Conservation (phyloP, 2,888 invertebrate genomes). For the Phengaris arion region DNA sequence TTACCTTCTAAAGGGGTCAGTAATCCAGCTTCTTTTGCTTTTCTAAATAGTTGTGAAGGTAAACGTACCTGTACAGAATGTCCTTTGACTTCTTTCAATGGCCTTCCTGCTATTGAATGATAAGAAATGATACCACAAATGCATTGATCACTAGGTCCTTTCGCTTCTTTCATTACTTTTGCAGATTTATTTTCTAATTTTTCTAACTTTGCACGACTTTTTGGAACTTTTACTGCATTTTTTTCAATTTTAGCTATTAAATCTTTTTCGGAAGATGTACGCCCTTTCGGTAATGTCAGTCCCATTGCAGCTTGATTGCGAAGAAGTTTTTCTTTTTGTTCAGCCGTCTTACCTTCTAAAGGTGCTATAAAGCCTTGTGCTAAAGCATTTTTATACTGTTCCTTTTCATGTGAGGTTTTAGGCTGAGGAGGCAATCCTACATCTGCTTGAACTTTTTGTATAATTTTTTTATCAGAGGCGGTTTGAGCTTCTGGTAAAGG, state of each 20-base stretch:
- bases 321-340: constrained; percentile 44
- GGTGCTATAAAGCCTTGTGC: constrained; percentile 42
- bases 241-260: constrained; percentile 41
- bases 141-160: constrained; percentile 50
- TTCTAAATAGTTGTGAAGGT: too few species aligned
- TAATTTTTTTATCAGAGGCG: constrained; percentile 37
- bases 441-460: constrained; percentile 39
- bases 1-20: too few species aligned
- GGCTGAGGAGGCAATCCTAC: constrained; percentile 37
- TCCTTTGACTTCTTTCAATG: background rate
- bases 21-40: too few species aligned
- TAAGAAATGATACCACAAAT: constrained; percentile 46
- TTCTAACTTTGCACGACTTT: constrained; percentile 37
- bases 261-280: constrained; percentile 40
- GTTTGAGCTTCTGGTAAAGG: constrained; percentile 36
- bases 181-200: constrained; percentile 43
- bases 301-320: constrained; percentile 38
- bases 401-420: constrained; percentile 37
- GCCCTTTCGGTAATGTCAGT: constrained; percentile 36
- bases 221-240: constrained; percentile 43
- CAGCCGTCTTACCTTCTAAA: constrained; percentile 43
- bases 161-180: constrained; percentile 47
- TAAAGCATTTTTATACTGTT: constrained; percentile 35
- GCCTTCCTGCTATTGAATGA: constrained; percentile 19
- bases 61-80: constrained; percentile 28